Evolutionary conservation across 1,140 invertebrate species (phyloP), one percentile per base, ranked within the genome.

Genomic region (Matsumurasca onukii): DNA sequence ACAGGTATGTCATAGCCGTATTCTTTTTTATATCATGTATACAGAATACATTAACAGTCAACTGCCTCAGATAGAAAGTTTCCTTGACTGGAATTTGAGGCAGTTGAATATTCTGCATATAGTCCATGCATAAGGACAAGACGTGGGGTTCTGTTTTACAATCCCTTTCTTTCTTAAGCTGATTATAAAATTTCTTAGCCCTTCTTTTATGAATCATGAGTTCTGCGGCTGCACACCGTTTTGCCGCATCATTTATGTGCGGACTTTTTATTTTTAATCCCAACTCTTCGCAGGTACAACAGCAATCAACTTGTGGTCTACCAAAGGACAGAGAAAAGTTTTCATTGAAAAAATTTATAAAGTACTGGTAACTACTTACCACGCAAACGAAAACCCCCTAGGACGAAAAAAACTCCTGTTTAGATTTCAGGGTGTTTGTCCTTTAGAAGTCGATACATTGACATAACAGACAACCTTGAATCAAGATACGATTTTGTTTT

Each of bases 41-140:
- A 55, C 57, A 25, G 17, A 55, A 61, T n/a, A 69, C 66, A 30
- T 63, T 45, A 1, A 66, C 3, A 1, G 51, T 61, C 1, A 70
- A 39, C 52, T 69, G 67, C n/a, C 69, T 27, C 13, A 70, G 31
- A 45, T 70, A 70, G 55, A 49, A 70, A 25, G 52, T 69, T 1
- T 70, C 69, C 34, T 70, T 66, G 5, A 70, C 52, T 45, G 62
- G 67, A 49, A 70, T 61, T 20, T 70, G 24, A 17, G 70, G 69
- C 22, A 74, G 31, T 24, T 70, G 69, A 31, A 78, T 45, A 73
- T 77, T 78, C 69, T 76, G 73, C 76, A 77, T 77, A 69, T 71
- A 78, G 73, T 78, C 78, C 68, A 78, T 75, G 64, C 62, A 57
- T 20, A 77, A 61, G 30, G 69, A 67, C 25, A 71, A 30, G 57